Percentiles rank a stretch among this genome's conserved stretches.
Conservation (phyloP, 1,140 invertebrate species). For the Aethina tumida region DNA sequence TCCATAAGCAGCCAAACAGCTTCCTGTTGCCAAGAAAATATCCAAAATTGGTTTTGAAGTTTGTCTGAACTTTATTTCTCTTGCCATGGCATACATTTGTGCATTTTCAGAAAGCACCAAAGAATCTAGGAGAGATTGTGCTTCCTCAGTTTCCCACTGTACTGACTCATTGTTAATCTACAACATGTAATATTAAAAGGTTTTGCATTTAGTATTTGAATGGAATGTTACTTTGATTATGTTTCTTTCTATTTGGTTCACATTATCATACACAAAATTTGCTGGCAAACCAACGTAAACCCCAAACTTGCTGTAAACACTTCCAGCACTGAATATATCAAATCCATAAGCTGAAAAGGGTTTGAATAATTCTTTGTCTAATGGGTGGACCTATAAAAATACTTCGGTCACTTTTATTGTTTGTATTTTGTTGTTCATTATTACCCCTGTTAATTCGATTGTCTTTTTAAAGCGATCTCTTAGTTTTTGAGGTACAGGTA, state of each 20-base stretch:
- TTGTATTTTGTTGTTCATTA: constrained; percentile 1
- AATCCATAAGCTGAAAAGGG: constrained; percentile 56
- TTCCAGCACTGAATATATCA: constrained; percentile 48
- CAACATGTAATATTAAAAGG: constrained; percentile 13
- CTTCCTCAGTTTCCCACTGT: constrained; percentile 49
- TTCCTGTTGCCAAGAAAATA: constrained; percentile 37
- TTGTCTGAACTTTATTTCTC: constrained; percentile 52
- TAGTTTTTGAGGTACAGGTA: constrained; percentile 35
- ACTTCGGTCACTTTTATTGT: constrained; percentile 1
- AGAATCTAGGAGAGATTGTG: constrained; percentile 49
- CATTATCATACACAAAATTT: constrained; percentile 44
- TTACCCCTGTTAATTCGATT: constrained; percentile 36
- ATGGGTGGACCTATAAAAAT: constrained; percentile 35
- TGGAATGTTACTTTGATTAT: constrained; percentile 40
- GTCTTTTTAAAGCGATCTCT: constrained; percentile 38
- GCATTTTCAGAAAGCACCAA: constrained; percentile 61
- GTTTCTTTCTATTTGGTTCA: constrained; percentile 38
- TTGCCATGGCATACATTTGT: constrained; percentile 66
- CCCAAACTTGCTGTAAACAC: constrained; percentile 37
- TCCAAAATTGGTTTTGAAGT: constrained; percentile 45
- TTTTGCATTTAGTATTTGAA: constrained; percentile 1
- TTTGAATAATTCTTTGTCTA: constrained; percentile 34
- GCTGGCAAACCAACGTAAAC: constrained; percentile 52
- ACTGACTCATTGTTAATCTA: constrained; percentile 46
- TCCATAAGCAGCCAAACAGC: constrained; percentile 40